A percentile compares a stretch with the other conserved stretches of the same genome.
Conservation (phyloP, 2,888 invertebrate genomes). For the Tillus elongatus region DNA sequence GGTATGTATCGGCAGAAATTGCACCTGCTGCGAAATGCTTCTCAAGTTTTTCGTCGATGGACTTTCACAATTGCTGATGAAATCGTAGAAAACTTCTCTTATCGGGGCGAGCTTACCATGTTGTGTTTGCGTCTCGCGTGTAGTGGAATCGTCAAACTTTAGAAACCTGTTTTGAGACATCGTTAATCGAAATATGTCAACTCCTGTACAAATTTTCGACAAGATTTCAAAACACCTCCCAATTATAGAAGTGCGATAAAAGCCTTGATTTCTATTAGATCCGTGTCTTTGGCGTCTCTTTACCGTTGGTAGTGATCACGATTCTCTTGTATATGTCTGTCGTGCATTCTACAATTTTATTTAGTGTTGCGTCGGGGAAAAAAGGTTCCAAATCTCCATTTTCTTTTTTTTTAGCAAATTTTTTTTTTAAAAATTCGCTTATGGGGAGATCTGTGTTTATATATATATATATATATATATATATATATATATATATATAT, state of each 20-base stretch:
- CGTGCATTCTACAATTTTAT: too few relatives aligned
- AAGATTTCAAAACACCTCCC: too few relatives aligned
- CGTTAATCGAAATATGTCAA: conserved; percentile 11
- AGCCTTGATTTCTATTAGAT: conserved; percentile 23
- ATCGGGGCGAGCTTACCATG: conserved; percentile 6
- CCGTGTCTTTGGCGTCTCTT: conserved; percentile 19
- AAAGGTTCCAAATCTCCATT: too few relatives aligned
- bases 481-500: too few relatives aligned
- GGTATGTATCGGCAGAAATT: conserved; percentile 18
- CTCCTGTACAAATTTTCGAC: too few relatives aligned
- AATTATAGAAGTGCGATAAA: conserved; percentile 26
- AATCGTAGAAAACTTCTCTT: conserved; percentile 8
- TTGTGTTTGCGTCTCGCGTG: conserved; percentile 7
- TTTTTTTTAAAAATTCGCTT: too few relatives aligned
- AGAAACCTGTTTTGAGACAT: conserved; percentile 8
- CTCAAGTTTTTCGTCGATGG: conserved; percentile 16
- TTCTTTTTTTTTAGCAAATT: too few relatives aligned
- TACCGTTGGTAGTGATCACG: too few relatives aligned
- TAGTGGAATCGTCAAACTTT: conserved; percentile 11
- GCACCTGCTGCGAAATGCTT: conserved; percentile 17
- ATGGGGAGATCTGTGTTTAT: too few relatives aligned
- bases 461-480: too few relatives aligned
- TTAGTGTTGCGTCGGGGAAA: too few relatives aligned
- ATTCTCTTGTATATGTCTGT: too few relatives aligned
- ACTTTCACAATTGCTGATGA: conserved; percentile 10